A percentile compares a stretch with the other conserved stretches of the same genome.
Evolutionary conservation across 1,140 invertebrate genomes (phyloP).

Genomic region (Sarcophaga bullata): DNA sequence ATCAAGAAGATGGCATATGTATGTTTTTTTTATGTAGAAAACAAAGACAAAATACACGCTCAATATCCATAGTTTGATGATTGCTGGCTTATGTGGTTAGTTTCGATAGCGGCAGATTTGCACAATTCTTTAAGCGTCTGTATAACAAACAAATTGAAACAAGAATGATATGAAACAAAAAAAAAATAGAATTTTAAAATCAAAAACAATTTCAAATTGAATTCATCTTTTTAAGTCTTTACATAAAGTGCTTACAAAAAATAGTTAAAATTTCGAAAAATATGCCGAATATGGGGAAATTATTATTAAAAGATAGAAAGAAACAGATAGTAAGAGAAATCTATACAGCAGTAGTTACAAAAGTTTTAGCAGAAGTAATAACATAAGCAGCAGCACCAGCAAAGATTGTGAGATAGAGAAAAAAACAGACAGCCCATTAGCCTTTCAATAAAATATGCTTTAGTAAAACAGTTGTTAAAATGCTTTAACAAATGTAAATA

Average conservation of each 20-base stretch:
- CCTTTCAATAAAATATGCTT: conserved; percentile 7
- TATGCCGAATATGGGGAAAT: conserved; percentile 3
- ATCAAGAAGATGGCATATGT: neutral
- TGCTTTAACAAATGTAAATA: neutral
- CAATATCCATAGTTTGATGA: conserved; percentile 34
- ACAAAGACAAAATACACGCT: conserved; percentile 21
- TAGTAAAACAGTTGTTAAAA: conserved; percentile 18
- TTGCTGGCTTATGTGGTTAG: conserved; percentile 41
- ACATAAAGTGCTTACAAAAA: conserved; percentile 4
- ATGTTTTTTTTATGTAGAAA: conserved; percentile 1
- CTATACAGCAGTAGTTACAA: neutral
- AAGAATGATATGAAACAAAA: conserved; percentile 44
- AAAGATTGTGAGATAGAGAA: conserved; percentile 4
- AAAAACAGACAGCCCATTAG: conserved; percentile 8
- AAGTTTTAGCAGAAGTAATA: conserved; percentile 22
- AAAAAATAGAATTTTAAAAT: conserved; percentile 40
- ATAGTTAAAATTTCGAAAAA: conserved; percentile 25
- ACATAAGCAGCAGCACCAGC: conserved; percentile 41
- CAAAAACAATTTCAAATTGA: conserved; percentile 34
- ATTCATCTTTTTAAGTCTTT: neutral
- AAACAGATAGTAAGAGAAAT: neutral
- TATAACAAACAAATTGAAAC: conserved; percentile 37
- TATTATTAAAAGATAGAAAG: neutral
- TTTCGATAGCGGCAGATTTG: conserved; percentile 53
- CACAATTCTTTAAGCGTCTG: conserved; percentile 64